Evolutionary conservation across 2,113 vertebrate genomes (phyloP).

Genomic region (Limnothrissa miodon): DNA sequence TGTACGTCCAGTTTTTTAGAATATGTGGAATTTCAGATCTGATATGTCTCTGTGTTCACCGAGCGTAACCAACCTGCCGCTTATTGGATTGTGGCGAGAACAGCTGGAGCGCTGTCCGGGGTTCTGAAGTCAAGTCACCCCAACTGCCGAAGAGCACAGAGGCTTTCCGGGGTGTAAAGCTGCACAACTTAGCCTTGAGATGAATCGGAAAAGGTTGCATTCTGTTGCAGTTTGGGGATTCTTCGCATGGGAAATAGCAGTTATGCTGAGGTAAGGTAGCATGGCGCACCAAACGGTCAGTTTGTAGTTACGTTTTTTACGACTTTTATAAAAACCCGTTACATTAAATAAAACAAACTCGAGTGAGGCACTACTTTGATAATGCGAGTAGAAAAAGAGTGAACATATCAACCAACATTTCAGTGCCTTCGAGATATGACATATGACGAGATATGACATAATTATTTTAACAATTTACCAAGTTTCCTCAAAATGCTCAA

Average conservation of each 20-base stretch:
- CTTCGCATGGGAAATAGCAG: conserved; percentile 53
- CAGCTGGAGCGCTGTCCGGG: conserved; percentile 52
- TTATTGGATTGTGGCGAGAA: conserved; percentile 33
- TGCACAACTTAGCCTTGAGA: conserved; percentile 35
- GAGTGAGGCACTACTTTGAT: not conserved
- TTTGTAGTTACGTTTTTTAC: not conserved
- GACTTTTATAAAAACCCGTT: not conserved
- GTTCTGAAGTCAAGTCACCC: conserved; percentile 49
- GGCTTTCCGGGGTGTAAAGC: conserved; percentile 31
- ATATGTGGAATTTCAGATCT: conserved; percentile 35
- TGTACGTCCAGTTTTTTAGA: conserved; percentile 18
- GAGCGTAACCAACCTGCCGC: conserved; percentile 24
- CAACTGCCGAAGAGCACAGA: conserved; percentile 31
- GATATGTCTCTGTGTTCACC: conserved; percentile 25
- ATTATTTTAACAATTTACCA: too few species aligned
- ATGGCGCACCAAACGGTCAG: not conserved
- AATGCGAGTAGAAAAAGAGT: not conserved
- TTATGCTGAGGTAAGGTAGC: conserved; percentile 52
- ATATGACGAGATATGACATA: too few species aligned
- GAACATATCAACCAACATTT: not conserved
- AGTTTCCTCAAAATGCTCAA: not conserved
- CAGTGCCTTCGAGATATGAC: too few species aligned
- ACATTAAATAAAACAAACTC: not conserved
- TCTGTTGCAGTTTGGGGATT: conserved; percentile 50
- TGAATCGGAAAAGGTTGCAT: conserved; percentile 46